Conservation (phyloP, 2,888 invertebrate species). For the Eremobia ochroleuca region DNA sequence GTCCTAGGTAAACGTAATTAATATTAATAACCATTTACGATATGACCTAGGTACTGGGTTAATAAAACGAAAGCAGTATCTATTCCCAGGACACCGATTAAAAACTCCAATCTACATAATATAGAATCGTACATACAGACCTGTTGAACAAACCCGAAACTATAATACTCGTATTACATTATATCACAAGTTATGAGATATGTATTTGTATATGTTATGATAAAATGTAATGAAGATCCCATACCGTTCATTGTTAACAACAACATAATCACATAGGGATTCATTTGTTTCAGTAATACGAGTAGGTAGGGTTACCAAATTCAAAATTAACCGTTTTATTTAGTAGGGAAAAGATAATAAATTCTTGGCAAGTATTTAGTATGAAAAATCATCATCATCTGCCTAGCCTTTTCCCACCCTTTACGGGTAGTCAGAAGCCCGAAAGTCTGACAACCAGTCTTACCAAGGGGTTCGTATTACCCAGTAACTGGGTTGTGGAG, state of each 20-base stretch:
- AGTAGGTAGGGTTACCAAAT: conserved; percentile 37
- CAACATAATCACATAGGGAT: conserved; percentile 71
- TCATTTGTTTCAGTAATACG: conserved; percentile 75
- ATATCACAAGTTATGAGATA: conserved; percentile 39
- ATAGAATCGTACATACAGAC: conserved; percentile 4
- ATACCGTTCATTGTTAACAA: conserved; percentile 66
- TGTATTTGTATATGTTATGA: no score
- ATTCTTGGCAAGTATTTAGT: background rate
- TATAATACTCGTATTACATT: conserved; percentile 49
- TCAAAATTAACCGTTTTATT: background rate
- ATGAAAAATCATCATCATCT: no score
- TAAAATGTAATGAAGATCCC: conserved; percentile 34
- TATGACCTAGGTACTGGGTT: background rate
- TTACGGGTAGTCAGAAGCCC: no score
- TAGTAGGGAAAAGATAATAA: background rate
- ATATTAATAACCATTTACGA: background rate
- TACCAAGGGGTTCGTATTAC: no score
- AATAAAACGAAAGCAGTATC: background rate
- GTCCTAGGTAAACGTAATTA: no score
- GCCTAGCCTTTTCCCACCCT: no score
- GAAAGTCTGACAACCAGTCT: no score
- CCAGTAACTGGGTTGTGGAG: no score
- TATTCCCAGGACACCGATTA: conserved; percentile 8
- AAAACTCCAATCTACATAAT: conserved; percentile 1
- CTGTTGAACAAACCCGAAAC: conserved; percentile 46